These are phyloP conservation scores for Sinotaia quadrata DNA, from an alignment of 2,888 invertebrate species.

Conservation along the genomic window DNA sequence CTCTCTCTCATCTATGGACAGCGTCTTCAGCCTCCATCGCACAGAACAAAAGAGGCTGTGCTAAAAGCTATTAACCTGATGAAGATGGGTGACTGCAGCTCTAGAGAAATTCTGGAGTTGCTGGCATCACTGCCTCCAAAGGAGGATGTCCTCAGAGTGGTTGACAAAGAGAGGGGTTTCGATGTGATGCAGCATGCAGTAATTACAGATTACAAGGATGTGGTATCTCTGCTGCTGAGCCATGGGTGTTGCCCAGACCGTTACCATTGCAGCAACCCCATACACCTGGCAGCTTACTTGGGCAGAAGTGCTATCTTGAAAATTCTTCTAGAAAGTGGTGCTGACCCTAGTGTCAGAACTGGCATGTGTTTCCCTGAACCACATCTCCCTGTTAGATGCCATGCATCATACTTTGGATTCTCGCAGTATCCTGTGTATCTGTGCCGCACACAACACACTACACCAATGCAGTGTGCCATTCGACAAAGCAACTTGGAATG, in stretches of 20 bases:
- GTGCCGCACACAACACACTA: constrained; percentile 60
- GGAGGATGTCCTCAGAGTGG: constrained; percentile 55
- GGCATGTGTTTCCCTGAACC: constrained; percentile 84
- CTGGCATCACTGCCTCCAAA: constrained; percentile 43
- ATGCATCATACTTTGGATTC: constrained; percentile 55
- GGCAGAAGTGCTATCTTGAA: constrained; percentile 82
- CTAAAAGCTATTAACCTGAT: constrained; percentile 39
- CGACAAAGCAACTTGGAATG: constrained; percentile 60
- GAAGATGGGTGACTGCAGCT: constrained; percentile 29
- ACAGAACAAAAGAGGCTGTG: constrained; percentile 43
- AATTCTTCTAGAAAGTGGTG: constrained; percentile 80
- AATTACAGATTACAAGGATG: constrained; percentile 80
- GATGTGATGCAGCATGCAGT: constrained; percentile 84
- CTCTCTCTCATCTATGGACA: constrained; percentile 45
- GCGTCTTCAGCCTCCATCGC: constrained; percentile 38
- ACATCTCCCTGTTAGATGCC: constrained; percentile 73
- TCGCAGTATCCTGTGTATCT: constrained; percentile 64
- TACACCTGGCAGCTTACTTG: constrained; percentile 83
- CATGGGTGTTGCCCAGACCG: constrained; percentile 79
- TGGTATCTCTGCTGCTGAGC: constrained; percentile 74
- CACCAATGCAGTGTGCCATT: constrained; percentile 69
- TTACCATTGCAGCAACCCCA: constrained; percentile 82
- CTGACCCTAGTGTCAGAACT: constrained; percentile 77
- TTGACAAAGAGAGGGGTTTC: constrained; percentile 78
- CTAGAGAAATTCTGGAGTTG: not conserved